Evolutionary conservation across 2,888 invertebrate species (phyloP).

Genomic region (Adineta ricciae): DNA sequence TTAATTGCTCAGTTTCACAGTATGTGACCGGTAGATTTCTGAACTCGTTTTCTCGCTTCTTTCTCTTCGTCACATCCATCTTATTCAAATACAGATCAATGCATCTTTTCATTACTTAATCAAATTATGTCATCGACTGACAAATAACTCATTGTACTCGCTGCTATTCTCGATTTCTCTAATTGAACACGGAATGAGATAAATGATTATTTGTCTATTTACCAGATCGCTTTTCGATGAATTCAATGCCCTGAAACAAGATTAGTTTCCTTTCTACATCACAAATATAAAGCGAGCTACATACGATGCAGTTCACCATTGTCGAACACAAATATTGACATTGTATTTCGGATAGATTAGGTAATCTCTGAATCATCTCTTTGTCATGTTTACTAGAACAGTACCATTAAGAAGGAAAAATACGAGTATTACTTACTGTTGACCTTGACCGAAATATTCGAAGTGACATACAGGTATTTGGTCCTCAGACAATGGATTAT

Average conservation of each 20-base stretch:
- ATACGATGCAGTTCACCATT: not conserved
- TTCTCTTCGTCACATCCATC: too few relatives aligned
- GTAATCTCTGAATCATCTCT: not conserved
- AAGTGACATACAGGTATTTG: not conserved
- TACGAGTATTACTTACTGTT: not conserved
- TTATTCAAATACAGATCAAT: too few relatives aligned
- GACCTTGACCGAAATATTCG: not conserved
- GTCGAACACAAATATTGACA: conserved; percentile 2
- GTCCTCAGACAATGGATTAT: not conserved
- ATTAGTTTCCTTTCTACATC: not conserved
- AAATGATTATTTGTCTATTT: not conserved
- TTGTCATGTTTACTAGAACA: not conserved
- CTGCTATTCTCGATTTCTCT: too few relatives aligned
- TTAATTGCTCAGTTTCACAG: too few relatives aligned
- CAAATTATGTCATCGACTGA: too few relatives aligned
- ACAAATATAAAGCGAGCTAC: not conserved
- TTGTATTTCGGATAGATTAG: not conserved
- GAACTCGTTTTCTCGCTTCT: too few relatives aligned
- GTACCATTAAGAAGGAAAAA: not conserved
- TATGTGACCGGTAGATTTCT: too few relatives aligned
- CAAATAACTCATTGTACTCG: too few relatives aligned
- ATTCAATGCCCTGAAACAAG: not conserved
- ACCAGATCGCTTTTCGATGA: not conserved
- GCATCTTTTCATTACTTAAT: too few relatives aligned
- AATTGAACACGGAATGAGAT: not conserved